Conservation (phyloP, 2,113 vertebrate species). For the Engystomops pustulosus region DNA sequence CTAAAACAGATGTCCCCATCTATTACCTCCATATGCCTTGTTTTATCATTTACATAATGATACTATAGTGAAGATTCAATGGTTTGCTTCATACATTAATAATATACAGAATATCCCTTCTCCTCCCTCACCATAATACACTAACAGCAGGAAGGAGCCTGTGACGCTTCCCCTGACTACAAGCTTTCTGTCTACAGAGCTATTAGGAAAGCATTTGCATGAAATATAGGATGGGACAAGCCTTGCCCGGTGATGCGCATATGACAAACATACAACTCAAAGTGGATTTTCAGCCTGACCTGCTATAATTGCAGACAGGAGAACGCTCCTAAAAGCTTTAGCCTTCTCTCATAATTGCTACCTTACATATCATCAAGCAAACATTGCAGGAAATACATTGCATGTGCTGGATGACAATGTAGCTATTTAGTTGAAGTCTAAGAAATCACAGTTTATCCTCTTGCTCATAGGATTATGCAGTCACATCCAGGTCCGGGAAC, state of each 20-base stretch:
- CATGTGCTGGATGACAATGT: too few species aligned
- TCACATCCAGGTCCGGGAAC: too few species aligned
- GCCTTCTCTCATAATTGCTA: not conserved
- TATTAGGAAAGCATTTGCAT: not conserved
- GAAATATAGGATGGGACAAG: not conserved
- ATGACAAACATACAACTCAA: not conserved
- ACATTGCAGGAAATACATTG: not conserved
- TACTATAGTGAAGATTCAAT: not conserved
- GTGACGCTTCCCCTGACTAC: too few species aligned
- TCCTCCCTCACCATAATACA: not conserved
- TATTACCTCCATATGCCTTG: not conserved
- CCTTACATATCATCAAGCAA: not conserved
- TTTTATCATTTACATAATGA: not conserved
- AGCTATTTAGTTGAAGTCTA: too few species aligned
- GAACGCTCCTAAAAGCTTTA: not conserved
- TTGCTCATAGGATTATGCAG: too few species aligned
- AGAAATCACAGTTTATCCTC: too few species aligned
- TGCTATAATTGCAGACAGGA: not conserved
- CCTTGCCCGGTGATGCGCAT: not conserved
- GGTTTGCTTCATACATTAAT: not conserved
- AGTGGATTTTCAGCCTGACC: not conserved
- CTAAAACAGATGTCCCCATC: too few species aligned
- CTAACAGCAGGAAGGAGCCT: not conserved
- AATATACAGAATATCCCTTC: not conserved
- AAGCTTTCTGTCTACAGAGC: not conserved